These are phyloP conservation scores for Hyperoplus lanceolatus DNA, from an alignment of 2,797 vertebrate genomes.

Conservation along the genomic window DNA sequence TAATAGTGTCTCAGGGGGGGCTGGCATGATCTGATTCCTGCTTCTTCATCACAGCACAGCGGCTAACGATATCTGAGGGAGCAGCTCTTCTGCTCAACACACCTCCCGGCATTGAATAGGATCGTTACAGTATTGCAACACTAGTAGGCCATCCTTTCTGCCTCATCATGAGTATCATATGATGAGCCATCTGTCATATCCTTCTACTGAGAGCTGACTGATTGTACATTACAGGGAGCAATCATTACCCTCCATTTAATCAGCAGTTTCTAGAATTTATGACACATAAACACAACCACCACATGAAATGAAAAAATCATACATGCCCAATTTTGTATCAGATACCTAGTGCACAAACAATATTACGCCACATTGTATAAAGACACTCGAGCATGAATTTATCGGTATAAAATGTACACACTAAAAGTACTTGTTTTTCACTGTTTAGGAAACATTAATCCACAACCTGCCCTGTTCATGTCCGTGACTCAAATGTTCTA, in stretches of 20 bases:
- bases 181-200: constrained; percentile 35
- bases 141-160: constrained; percentile 42
- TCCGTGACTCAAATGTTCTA: neutral
- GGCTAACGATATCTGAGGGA: constrained; percentile 82
- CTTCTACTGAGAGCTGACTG: constrained; percentile 26
- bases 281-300: neutral
- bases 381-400: neutral
- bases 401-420: neutral
- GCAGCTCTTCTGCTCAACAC: constrained; percentile 59
- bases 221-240: constrained; percentile 30
- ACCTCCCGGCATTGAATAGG: constrained; percentile 47
- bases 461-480: neutral
- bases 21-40: constrained; percentile 83
- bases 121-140: constrained; percentile 56
- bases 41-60: constrained; percentile 79
- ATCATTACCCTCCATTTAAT: constrained; percentile 30
- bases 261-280: constrained; percentile 17
- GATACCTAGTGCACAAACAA: neutral
- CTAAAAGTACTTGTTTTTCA: neutral
- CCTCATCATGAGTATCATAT: constrained; percentile 51
- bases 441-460: neutral
- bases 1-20: constrained; percentile 82
- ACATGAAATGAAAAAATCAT: neutral
- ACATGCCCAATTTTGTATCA: constrained; percentile 4
- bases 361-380: neutral